Evolutionary conservation across 1,140 invertebrate species (phyloP).

Genomic region (Drosophila azteca): DNA sequence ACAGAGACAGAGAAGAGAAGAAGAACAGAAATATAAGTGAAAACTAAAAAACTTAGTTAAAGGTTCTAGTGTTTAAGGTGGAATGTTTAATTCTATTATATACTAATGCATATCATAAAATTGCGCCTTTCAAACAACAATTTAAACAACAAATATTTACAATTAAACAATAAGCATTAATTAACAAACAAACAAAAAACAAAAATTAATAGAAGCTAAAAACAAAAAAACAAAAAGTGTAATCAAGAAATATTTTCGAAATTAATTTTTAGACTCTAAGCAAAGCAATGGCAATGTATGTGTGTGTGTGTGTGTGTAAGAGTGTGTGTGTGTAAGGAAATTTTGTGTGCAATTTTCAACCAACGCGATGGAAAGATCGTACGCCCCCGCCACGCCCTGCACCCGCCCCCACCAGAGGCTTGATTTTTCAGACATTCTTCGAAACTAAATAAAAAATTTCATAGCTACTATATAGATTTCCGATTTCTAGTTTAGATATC

Average conservation of each 20-base stretch:
- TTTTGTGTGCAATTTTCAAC: constrained; percentile 51
- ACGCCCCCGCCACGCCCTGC: constrained; percentile 13
- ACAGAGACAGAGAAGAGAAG: not conserved
- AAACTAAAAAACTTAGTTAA: constrained; percentile 48
- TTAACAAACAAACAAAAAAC: constrained; percentile 40
- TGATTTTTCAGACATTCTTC: constrained; percentile 56
- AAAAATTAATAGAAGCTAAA: constrained; percentile 59
- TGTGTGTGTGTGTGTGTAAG: constrained; percentile 19
- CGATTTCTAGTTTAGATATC: constrained; percentile 39
- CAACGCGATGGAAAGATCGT: constrained; percentile 41
- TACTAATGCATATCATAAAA: constrained; percentile 83
- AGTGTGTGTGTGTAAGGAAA: constrained; percentile 28
- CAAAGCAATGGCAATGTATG: constrained; percentile 56
- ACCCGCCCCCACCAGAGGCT: constrained; percentile 32
- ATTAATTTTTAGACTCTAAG: constrained; percentile 69
- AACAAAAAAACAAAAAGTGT: constrained; percentile 18
- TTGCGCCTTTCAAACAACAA: constrained; percentile 79
- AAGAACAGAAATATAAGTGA: too few relatives aligned
- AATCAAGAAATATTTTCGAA: constrained; percentile 75
- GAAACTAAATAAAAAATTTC: constrained; percentile 50
- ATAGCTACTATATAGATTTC: constrained; percentile 41
- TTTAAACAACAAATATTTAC: constrained; percentile 68
- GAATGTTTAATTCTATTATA: constrained; percentile 66
- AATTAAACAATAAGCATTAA: constrained; percentile 68
- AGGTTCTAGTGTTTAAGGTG: constrained; percentile 43